Evolutionary conservation across 2,888 invertebrate genomes (phyloP), one percentile per base, ranked within the genome.

Genomic region (Nomada ruficornis): DNA sequence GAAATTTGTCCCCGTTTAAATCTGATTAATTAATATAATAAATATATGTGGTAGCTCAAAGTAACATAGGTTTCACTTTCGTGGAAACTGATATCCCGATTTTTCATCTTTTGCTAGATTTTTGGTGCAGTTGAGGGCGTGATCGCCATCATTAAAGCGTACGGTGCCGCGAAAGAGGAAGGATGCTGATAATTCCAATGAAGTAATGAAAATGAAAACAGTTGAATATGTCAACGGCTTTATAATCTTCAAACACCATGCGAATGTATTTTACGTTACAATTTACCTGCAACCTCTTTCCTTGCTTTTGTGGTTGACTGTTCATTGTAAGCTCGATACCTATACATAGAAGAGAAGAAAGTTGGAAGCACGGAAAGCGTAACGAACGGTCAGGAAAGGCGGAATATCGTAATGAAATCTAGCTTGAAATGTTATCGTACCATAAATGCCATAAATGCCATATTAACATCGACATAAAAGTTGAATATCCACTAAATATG

Each of bases 81-180:
- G 2, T 20, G 11, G 5, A 2, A 36, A n/a, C 15, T 44, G n/a
- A 52, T 26, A 55, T n/a, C 62, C 50, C 15, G 23, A 59, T 13
- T 36, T 60, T 44, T 54, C 50, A 52, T 63, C 29, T 75, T 68
- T 71, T 42, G 23, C 52, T 62, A 92, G 91, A 50, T 88, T 65
- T 87, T 87, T 52, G 90, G 90, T 29, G 73, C 73, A 1, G 59
- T 75, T 23, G 87, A 90, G 57, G 90, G 88, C 69, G 36, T 80
- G 9, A 54, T 74, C 42, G 71, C 85, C n/a, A 89, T 90, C 54
- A 36, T 89, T 44, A 80, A 63, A 50, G 77, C 82, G 29, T 91
- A 88, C 20, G 42, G 50, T 0, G 77, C 26, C 1, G 69, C 1
- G 9, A 76, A 74, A 36, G 54, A 77, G 42, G 36, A 77, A 13